Percentiles rank a stretch among this genome's conserved stretches.
phyloP scores from a whole-genome alignment of 2,888 invertebrate species.

The Netelia virgata region DNA sequence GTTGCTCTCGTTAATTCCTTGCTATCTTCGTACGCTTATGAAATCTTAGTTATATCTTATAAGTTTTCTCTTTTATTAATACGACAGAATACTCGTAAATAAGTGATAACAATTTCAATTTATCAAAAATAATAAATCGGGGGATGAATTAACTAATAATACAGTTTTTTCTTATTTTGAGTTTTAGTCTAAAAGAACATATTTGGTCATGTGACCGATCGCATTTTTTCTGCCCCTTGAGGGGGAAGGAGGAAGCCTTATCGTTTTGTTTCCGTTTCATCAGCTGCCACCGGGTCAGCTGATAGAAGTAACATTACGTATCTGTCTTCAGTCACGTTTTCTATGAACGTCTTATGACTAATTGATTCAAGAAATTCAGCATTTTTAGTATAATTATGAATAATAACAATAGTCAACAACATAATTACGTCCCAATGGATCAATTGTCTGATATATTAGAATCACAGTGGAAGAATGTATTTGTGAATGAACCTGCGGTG shows the following conservation, averaged over 20 bases:
- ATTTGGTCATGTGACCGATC: not conserved
- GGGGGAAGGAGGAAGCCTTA: not conserved
- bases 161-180: not conserved
- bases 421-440: not conserved
- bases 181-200: not conserved
- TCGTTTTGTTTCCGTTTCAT: not conserved
- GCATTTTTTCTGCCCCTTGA: not conserved
- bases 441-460: conserved; percentile 43
- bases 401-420: too few species aligned
- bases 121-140: too few species aligned
- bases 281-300: not conserved
- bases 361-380: not conserved
- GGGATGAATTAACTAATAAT: not conserved
- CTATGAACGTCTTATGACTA: not conserved
- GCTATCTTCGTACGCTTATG: not conserved
- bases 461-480: conserved; percentile 44
- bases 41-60: not conserved
- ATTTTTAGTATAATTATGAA: too few species aligned
- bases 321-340: not conserved
- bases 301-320: not conserved
- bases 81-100: not conserved
- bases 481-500: conserved; percentile 74
- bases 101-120: too few species aligned
- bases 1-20: not conserved
- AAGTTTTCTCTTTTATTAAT: not conserved